Evolutionary conservation across 1,140 invertebrate genomes (phyloP).

Genomic region (Drosophila tropicalis): DNA sequence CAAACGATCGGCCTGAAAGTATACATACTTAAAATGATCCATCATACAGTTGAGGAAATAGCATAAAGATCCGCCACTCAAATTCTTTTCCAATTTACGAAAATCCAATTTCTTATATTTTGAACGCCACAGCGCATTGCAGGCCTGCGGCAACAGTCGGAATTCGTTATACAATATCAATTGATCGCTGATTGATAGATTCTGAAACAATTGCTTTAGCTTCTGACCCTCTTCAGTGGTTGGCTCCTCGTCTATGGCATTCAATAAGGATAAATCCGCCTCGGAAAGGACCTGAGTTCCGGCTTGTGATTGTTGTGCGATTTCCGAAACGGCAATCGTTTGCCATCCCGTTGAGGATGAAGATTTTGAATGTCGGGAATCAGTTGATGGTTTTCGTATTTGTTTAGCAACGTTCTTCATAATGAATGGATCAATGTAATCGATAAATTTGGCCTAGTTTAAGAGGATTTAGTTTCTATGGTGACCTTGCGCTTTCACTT

Average conservation of each 20-base stretch:
- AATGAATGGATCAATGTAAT: not conserved
- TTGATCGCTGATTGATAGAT: conserved; percentile 35
- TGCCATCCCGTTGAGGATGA: not conserved
- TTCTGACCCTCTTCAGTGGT: not conserved
- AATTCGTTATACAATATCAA: conserved; percentile 28
- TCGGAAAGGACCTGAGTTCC: not conserved
- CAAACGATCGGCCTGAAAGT: conserved; percentile 40
- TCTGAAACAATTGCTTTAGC: conserved; percentile 5
- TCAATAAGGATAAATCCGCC: not conserved
- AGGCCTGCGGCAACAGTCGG: conserved; percentile 13
- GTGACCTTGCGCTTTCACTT: too few species aligned
- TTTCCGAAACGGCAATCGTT: not conserved
- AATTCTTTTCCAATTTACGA: conserved; percentile 21
- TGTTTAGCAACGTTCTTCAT: not conserved
- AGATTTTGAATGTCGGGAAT: not conserved
- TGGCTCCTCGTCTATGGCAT: not conserved
- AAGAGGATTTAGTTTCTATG: too few species aligned
- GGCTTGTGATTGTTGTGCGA: not conserved
- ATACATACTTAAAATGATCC: conserved; percentile 27
- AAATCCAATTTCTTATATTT: conserved; percentile 34
- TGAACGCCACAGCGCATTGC: conserved; percentile 32
- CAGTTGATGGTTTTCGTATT: not conserved
- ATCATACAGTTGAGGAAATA: conserved; percentile 36
- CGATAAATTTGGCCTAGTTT: too few species aligned
- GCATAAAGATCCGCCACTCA: conserved; percentile 12